Evolutionary conservation across 2,888 invertebrate genomes (phyloP), one percentile per base, ranked within the genome.

Genomic region (Pristionchus japonicus): DNA sequence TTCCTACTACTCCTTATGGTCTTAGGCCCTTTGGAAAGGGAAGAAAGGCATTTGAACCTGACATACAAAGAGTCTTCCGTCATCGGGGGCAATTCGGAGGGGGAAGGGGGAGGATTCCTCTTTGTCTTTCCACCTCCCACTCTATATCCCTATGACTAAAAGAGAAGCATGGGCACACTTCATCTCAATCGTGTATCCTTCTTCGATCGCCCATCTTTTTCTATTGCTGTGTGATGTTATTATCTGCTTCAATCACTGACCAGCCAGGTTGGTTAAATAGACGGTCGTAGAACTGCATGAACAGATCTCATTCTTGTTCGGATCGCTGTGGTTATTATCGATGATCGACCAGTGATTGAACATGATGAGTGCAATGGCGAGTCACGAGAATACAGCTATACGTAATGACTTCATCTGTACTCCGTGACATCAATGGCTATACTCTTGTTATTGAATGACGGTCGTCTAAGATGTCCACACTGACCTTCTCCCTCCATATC

Each of bases 101-200:
- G 40, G 23, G 40, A 23, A n/a, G 57, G n/a, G 74, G 74, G 70
- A 37, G 70, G 74, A 40, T 40, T 34, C 74, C 20, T 74, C 74
- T 74, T 74, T 74, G 74, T 74, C 74, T 74, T 67, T 74, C 64
- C 31, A 31, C 64, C 64, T 67, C 64, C 64, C 64, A 67, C 64
- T 57, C 57, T 67, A 31, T 4, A 34, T 67, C 34, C 64, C 64
- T 31, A 67, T 67, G 64, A 67, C 64, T 67, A 67, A 67, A 67
- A 31, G 31, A n/a, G n/a, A n/a, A n/a, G n/a, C n/a, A n/a, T n/a
- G n/a, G n/a, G n/a, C n/a, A 67, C 13, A 4, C 57, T 20, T 20
- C 64, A n/a, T n/a, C 64, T 34, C n/a, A 31, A 67, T 34, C 2
- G 31, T 67, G 31, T 31, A 67, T 34, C 64, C 27, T 31, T 23